These are phyloP conservation scores for Excalfactoria chinensis DNA, from an alignment of 2,113 vertebrate genomes.

Conservation along the genomic window DNA sequence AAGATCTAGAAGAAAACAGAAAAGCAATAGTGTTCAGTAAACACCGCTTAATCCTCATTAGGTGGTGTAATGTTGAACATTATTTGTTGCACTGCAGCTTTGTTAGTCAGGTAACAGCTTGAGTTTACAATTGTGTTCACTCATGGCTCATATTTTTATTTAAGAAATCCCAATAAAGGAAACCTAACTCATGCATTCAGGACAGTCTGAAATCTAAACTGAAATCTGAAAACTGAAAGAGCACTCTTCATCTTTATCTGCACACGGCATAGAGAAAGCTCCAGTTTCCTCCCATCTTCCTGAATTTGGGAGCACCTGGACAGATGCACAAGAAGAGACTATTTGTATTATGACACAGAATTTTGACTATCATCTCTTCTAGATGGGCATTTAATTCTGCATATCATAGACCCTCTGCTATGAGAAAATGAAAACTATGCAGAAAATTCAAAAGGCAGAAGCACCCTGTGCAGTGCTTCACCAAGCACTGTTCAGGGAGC, in stretches of 20 bases:
- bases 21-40: not conserved
- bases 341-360: not conserved
- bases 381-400: not conserved
- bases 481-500: not conserved
- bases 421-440: not conserved
- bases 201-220: not conserved
- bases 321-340: not conserved
- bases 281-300: not conserved
- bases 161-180: slow-evolving; percentile 42
- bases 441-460: not conserved
- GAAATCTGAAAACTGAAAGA: not conserved
- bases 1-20: not conserved
- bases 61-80: not conserved
- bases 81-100: slow-evolving; percentile 4
- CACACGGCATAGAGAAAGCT: not conserved
- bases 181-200: not conserved
- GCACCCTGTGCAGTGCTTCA: not conserved
- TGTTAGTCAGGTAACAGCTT: slow-evolving; percentile 32
- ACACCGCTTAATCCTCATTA: slow-evolving; percentile 44
- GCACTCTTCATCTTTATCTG: not conserved
- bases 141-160: slow-evolving; percentile 24
- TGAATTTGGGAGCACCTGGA: not conserved
- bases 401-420: not conserved
- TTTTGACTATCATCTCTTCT: not conserved
- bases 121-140: slow-evolving; percentile 10